phyloP scores from a whole-genome alignment of 1,140 invertebrate genomes.

The Brachionus calyciflorus region DNA sequence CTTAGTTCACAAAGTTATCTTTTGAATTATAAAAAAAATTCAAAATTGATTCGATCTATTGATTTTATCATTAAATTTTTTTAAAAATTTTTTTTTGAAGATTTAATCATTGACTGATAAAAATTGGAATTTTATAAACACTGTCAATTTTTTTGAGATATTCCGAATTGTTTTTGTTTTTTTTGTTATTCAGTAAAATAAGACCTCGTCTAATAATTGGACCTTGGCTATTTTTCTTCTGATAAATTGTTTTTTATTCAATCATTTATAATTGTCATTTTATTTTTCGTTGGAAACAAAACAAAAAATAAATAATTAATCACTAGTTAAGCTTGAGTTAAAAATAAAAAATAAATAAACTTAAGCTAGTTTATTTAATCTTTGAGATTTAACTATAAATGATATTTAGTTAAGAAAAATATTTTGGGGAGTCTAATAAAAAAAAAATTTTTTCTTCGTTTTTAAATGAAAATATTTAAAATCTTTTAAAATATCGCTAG shows the following conservation, averaged over 20 bases:
- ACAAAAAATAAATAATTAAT: constrained; percentile 14
- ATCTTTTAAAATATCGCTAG: neutral
- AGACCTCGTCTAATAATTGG: neutral
- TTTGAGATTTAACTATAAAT: constrained; percentile 28
- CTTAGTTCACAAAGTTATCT: no score
- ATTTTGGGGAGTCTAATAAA: neutral
- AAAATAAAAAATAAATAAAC: neutral
- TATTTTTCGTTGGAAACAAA: no score
- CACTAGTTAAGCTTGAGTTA: neutral
- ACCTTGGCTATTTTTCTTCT: constrained; percentile 25
- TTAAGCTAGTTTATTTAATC: constrained; percentile 27
- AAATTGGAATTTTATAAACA: no score
- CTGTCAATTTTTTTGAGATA: neutral
- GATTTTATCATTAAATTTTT: no score
- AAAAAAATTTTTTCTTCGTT: no score
- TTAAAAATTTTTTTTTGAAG: no score
- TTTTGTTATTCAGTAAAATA: neutral
- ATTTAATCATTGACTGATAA: no score
- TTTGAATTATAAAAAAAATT: no score
- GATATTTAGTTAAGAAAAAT: neutral
- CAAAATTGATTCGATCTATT: no score
- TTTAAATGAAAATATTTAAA: neutral
- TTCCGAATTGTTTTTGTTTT: neutral
- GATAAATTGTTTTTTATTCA: constrained; percentile 20
- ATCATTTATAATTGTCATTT: constrained; percentile 31